Conservation (phyloP, 2,888 invertebrate species). For the Luperina nickerlii region DNA sequence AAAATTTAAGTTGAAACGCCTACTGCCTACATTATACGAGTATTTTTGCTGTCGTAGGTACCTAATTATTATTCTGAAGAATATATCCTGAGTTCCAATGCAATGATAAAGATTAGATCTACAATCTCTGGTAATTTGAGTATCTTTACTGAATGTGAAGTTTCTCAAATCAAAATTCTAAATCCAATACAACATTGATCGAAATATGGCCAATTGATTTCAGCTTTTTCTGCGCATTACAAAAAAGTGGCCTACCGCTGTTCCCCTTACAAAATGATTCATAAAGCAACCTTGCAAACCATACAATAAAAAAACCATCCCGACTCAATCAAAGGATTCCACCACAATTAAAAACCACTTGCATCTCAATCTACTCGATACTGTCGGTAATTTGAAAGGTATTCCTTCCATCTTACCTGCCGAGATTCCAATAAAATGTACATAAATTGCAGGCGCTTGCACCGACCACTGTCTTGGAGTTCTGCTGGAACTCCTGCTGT, state of each 20-base stretch:
- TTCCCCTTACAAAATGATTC: neutral
- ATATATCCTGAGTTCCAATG: neutral
- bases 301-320: neutral
- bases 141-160: neutral
- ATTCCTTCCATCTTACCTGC: constrained; percentile 26
- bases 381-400: constrained; percentile 26
- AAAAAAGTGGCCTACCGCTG: neutral
- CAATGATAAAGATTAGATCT: neutral
- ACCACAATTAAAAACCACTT: constrained; percentile 18
- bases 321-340: constrained; percentile 29
- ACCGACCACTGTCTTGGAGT: constrained; percentile 37
- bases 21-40: neutral
- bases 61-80: neutral
- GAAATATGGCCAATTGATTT: neutral
- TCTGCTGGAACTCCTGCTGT: constrained; percentile 23
- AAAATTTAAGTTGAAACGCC: neutral
- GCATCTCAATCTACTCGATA: constrained; percentile 42
- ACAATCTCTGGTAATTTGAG: neutral
- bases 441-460: constrained; percentile 59
- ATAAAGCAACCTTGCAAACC: neutral
- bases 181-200: neutral
- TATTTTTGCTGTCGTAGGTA: neutral
- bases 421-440: constrained; percentile 64
- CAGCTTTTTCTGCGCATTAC: neutral
- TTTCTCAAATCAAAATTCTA: neutral